A percentile compares a stretch with the other conserved stretches of the same genome.
Evolutionary conservation across 1,140 invertebrate genomes (phyloP).

Genomic region (Samia ricini): DNA sequence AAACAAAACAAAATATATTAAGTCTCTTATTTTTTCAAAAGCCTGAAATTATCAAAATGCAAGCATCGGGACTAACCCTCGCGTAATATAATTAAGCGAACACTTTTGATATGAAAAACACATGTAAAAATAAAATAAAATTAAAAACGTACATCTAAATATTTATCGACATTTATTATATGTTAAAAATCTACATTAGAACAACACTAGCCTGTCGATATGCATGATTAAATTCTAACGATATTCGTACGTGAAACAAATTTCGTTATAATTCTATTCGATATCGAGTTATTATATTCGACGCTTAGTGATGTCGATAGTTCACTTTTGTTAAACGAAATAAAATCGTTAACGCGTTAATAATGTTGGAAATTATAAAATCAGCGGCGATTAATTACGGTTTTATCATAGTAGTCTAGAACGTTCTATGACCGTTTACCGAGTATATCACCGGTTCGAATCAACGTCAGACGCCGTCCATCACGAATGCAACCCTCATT

Average conservation of each 20-base stretch:
- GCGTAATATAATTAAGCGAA: slow-evolving; percentile 41
- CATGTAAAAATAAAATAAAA: slow-evolving; percentile 52
- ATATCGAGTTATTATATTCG: too few species aligned
- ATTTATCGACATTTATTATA: slow-evolving; percentile 24
- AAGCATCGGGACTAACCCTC: slow-evolving; percentile 40
- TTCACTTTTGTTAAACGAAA: too few species aligned
- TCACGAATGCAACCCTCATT: slow-evolving; percentile 74
- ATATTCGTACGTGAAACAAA: background rate
- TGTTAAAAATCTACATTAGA: slow-evolving; percentile 40
- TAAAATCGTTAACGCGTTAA: too few species aligned
- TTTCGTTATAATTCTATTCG: slow-evolving; percentile 17
- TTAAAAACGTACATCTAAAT: slow-evolving; percentile 14
- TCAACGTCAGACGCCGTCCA: slow-evolving; percentile 70
- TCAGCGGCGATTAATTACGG: background rate
- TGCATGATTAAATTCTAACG: slow-evolving; percentile 12
- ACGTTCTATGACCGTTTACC: background rate
- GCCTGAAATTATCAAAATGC: slow-evolving; percentile 41
- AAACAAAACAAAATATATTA: slow-evolving; percentile 9
- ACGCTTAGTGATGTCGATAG: background rate
- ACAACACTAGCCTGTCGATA: slow-evolving; percentile 44
- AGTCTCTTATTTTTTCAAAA: slow-evolving; percentile 1
- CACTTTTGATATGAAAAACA: slow-evolving; percentile 59
- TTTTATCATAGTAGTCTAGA: background rate
- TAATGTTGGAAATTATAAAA: too few species aligned
- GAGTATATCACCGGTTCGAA: slow-evolving; percentile 28